A percentile compares a stretch with the other conserved stretches of the same genome.
Evolutionary conservation across 2,888 invertebrate genomes (phyloP).

Genomic region (Ashinkailepas kermadecensis): DNA sequence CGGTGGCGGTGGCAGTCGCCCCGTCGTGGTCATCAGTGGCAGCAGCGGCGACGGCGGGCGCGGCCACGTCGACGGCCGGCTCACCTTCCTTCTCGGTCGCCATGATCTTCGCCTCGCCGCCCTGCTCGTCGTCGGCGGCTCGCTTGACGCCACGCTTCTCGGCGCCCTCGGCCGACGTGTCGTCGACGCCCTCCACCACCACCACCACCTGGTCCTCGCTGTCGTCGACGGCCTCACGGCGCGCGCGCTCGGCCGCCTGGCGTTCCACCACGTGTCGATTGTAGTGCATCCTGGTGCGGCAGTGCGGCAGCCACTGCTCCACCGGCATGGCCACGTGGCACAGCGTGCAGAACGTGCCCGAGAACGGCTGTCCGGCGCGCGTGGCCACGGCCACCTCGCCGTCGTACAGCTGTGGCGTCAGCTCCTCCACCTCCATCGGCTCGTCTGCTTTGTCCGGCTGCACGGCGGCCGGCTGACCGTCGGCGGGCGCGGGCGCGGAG

Average conservation of each 20-base stretch:
- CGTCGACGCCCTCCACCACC: not conserved
- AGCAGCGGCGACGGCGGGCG: not conserved
- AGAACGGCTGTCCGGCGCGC: not conserved
- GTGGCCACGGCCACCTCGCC: not conserved
- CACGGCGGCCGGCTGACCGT: not conserved
- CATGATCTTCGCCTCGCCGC: not conserved
- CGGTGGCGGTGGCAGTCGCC: too few species aligned
- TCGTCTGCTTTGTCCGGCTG: not conserved
- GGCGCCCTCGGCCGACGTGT: not conserved
- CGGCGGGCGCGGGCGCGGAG: not conserved
- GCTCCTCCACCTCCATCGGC: not conserved
- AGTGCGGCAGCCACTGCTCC: constrained; percentile 1
- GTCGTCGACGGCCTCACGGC: not conserved
- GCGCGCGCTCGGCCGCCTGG: not conserved
- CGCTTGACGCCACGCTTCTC: constrained; percentile 16
- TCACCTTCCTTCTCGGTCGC: not conserved
- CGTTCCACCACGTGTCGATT: not conserved
- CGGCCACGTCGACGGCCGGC: not conserved
- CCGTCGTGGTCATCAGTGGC: not conserved
- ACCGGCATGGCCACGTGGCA: not conserved
- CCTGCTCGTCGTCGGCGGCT: not conserved
- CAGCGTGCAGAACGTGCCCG: not conserved
- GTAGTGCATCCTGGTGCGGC: constrained; percentile 6
- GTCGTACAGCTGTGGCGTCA: not conserved
- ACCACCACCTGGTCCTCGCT: not conserved